Conservation (phyloP, 2,888 invertebrate genomes). For the Chirona hameri region DNA sequence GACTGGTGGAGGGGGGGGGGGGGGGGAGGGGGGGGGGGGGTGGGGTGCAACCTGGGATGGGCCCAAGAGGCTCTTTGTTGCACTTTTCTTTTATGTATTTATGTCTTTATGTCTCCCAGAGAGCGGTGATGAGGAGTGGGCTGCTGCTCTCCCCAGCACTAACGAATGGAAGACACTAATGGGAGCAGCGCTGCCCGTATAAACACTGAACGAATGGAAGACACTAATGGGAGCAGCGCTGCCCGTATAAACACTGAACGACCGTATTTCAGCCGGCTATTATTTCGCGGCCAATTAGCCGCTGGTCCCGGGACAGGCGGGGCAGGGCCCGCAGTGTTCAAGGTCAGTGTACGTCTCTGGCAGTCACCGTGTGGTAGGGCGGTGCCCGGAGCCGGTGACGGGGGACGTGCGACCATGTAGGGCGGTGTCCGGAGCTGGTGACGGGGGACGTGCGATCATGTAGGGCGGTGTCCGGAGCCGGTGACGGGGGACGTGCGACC, state of each 20-base stretch:
- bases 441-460: too few relatives aligned
- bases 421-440: too few relatives aligned
- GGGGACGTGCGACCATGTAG: too few relatives aligned
- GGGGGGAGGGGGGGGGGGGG: too few relatives aligned
- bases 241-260: not conserved
- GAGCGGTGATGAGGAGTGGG: not conserved
- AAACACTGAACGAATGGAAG: not conserved
- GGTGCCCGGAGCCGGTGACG: not conserved
- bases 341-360: not conserved
- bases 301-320: not conserved
- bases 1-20: too few relatives aligned
- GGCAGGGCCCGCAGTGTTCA: not conserved
- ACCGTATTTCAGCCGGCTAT: not conserved
- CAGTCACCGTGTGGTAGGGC: not conserved
- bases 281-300: conserved; percentile 9
- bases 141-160: not conserved
- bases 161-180: not conserved
- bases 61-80: too few relatives aligned
- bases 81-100: too few relatives aligned
- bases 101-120: too few relatives aligned
- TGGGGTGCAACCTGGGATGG: too few relatives aligned
- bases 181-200: not conserved
- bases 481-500: too few relatives aligned
- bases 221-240: not conserved
- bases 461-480: too few relatives aligned